Evolutionary conservation across 1,140 invertebrate genomes (phyloP), one percentile per base, ranked within the genome.

Genomic region (Temnothorax curvispinosus): DNA sequence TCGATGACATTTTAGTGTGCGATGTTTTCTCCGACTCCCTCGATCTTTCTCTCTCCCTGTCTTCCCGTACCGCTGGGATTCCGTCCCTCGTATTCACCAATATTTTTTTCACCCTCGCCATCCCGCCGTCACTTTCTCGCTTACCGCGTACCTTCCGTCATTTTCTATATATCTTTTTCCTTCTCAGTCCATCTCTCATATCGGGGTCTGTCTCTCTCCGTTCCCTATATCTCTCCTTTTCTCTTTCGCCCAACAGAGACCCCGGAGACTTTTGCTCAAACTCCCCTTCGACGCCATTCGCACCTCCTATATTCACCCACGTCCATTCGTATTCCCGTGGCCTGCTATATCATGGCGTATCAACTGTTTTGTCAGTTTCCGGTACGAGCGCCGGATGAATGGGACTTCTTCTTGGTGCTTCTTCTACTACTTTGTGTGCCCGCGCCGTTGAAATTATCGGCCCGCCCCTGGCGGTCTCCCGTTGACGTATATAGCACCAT

Each of bases 291-390:
- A 67, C 56, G 56, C 89, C 81, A 87, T 91, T 91, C 86, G 77
- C 60, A 58, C 74, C 87, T 89, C 85, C 85, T 90, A 90, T 87
- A 91, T 88, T 85, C 89, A 88, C 72, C 72, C 56, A 84, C 91
- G 90, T 94, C 90, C 92, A 94, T 95, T 94, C 93, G 93, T 94
- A 94, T 93, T 93, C 91, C 88, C 27, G 58, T 65, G 58, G 60
- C 50, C 56, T 88, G 89, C 92, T 94, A 93, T 94, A 94, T 94
- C 93, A 94, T 90, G 84, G 90, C 93, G 93, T 94, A 94, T 94
- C 94, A 95, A 95, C 94, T 95, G 94, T 95, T 95, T 95, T 95
- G 94, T 95, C 94, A 95, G 94, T 95, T 95, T 92, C 87, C 82
- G 87, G 88, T 92, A 88, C 77, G 82, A 88, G 72, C 81, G 67